Percentiles rank a stretch among this genome's conserved stretches.
Evolutionary conservation across 2,888 invertebrate species (phyloP).

Genomic region (Vesta saturnalis): DNA sequence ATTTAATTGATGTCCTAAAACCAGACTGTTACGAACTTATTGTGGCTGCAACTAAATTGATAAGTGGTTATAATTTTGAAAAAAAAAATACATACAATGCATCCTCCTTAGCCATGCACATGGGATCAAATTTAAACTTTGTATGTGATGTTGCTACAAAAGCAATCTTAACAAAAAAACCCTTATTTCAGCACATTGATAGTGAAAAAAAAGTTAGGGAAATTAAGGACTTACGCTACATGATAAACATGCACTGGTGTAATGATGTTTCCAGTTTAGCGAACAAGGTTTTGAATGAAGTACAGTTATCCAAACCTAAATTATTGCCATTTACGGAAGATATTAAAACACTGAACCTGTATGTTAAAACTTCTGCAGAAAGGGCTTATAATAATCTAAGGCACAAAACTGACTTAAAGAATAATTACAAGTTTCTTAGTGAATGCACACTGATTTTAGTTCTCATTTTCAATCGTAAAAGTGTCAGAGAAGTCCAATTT

Average conservation of each 20-base stretch:
- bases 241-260: constrained; percentile 27
- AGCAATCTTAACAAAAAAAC: constrained; percentile 19
- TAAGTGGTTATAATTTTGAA: constrained; percentile 24
- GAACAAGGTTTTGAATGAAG: constrained; percentile 28
- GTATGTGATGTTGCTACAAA: constrained; percentile 26
- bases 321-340: constrained; percentile 29
- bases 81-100: constrained; percentile 18
- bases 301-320: constrained; percentile 27
- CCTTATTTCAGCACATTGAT: constrained; percentile 14
- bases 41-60: constrained; percentile 18
- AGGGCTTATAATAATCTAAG: constrained; percentile 19
- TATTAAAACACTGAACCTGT: constrained; percentile 22
- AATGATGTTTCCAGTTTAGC: constrained; percentile 33
- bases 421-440: constrained; percentile 22
- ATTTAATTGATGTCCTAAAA: constrained; percentile 16
- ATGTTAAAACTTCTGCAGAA: constrained; percentile 12
- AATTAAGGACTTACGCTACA: constrained; percentile 17
- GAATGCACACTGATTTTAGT: constrained; percentile 17
- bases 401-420: background rate
- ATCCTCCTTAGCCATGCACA: constrained; percentile 21
- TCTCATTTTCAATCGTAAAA: constrained; percentile 21
- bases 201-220: constrained; percentile 7
- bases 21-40: constrained; percentile 20
- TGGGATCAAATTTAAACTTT: constrained; percentile 31
- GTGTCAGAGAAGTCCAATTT: constrained; percentile 26